Evolutionary conservation across 1,140 invertebrate genomes (phyloP).

Genomic region (Leptestheria dahalacensis): DNA sequence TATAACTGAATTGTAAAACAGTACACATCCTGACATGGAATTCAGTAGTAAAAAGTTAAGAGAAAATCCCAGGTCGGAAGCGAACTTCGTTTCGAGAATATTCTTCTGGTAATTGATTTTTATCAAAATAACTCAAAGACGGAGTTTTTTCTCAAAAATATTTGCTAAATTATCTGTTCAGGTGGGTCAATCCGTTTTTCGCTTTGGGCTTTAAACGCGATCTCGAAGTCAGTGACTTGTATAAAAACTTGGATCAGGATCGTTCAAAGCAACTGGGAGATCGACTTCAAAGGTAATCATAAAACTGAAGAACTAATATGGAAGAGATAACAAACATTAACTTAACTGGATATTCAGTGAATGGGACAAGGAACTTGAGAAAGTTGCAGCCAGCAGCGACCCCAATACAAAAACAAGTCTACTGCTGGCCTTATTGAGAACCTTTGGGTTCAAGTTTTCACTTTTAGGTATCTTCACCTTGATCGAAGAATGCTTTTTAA

Average conservation of each 20-base stretch:
- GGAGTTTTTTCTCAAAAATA: constrained; percentile 23
- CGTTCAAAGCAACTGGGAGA: constrained; percentile 42
- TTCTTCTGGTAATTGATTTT: constrained; percentile 43
- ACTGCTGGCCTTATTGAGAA: neutral
- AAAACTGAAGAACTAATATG: too few species aligned
- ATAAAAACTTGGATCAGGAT: constrained; percentile 26
- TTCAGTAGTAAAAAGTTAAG: neutral
- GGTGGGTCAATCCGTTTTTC: constrained; percentile 28
- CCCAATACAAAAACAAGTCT: neutral
- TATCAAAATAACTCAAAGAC: too few species aligned
- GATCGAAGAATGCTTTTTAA: neutral
- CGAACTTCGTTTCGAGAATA: constrained; percentile 35
- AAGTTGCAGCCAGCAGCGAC: constrained; percentile 15
- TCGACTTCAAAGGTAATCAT: constrained; percentile 39
- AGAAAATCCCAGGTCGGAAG: constrained; percentile 33
- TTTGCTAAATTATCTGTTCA: constrained; percentile 16
- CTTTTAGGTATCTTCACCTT: neutral
- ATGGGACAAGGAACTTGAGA: constrained; percentile 29
- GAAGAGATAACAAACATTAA: too few species aligned
- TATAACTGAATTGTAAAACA: too few species aligned
- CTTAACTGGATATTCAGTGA: constrained; percentile 19
- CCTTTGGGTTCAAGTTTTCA: neutral
- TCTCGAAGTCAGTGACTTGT: constrained; percentile 26
- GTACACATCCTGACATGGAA: too few species aligned
- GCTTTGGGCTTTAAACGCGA: constrained; percentile 24